Evolutionary conservation across 2,888 invertebrate genomes (phyloP).

Genomic region (Petrophora chlorosata): DNA sequence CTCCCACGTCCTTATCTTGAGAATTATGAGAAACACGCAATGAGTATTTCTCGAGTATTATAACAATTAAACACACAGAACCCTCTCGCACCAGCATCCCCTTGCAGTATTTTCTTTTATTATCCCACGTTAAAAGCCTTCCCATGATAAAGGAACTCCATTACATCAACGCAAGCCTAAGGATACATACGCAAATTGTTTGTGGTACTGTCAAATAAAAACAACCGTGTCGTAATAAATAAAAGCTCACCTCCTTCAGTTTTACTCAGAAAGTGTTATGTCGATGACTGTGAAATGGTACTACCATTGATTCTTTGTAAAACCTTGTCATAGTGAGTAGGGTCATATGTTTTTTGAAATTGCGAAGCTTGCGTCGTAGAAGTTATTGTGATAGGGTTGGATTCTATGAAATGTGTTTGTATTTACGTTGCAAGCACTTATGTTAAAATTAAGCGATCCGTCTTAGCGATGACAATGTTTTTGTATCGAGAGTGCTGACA

Average conservation of each 20-base stretch:
- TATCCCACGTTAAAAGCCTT: slow-evolving; percentile 35
- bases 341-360: not conserved
- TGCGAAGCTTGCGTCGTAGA: not conserved
- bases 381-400: slow-evolving; percentile 1
- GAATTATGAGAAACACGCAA: too few relatives aligned
- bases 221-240: slow-evolving; percentile 7
- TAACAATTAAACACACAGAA: slow-evolving; percentile 16
- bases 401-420: slow-evolving; percentile 1
- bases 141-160: slow-evolving; percentile 36
- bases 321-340: not conserved
- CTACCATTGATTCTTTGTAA: not conserved
- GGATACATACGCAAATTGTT: slow-evolving; percentile 35
- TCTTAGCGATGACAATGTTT: slow-evolving; percentile 19
- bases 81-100: slow-evolving; percentile 11
- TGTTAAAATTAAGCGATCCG: slow-evolving; percentile 23
- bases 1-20: too few relatives aligned
- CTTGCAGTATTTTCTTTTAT: slow-evolving; percentile 33
- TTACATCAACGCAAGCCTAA: slow-evolving; percentile 26
- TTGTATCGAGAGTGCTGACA: slow-evolving; percentile 9
- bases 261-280: not conserved
- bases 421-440: slow-evolving; percentile 31
- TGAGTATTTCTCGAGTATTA: not conserved
- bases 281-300: not conserved
- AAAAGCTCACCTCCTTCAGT: not conserved
- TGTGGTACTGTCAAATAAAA: slow-evolving; percentile 3